Evolutionary conservation across 2,888 invertebrate genomes (phyloP).

Genomic region (Pomacea canaliculata): DNA sequence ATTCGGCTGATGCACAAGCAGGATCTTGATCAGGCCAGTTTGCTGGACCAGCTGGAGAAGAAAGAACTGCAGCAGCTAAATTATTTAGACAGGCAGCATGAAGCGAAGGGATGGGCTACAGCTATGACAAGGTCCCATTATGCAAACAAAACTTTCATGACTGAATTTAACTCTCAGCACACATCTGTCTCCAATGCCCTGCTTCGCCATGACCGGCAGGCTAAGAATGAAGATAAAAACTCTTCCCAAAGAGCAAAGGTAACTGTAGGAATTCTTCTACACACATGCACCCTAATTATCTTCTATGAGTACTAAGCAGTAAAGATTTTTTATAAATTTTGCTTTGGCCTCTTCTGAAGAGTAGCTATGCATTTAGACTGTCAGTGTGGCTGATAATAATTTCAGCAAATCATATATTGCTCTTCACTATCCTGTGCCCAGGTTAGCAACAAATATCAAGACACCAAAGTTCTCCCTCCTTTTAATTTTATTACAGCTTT

Average conservation of each 20-base stretch:
- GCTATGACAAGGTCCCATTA: constrained; percentile 46
- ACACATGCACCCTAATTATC: neutral
- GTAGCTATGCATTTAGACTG: too few species aligned
- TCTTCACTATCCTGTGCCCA: too few species aligned
- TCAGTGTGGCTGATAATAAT: too few species aligned
- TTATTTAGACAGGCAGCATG: constrained; percentile 56
- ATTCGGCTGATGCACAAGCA: constrained; percentile 49
- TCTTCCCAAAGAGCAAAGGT: constrained; percentile 4
- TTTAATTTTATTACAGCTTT: too few species aligned
- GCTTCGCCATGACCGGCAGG: constrained; percentile 63
- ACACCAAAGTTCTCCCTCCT: too few species aligned
- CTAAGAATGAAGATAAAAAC: constrained; percentile 53
- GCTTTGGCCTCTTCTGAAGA: too few species aligned
- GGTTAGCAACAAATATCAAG: too few species aligned
- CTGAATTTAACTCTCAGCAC: constrained; percentile 66
- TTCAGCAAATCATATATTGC: too few species aligned
- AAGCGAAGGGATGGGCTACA: constrained; percentile 38
- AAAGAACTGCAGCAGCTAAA: constrained; percentile 54
- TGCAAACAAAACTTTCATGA: constrained; percentile 59
- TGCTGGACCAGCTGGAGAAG: constrained; percentile 55
- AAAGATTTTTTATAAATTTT: too few species aligned
- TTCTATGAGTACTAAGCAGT: neutral
- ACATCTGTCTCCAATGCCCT: constrained; percentile 68
- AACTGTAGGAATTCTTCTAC: neutral
- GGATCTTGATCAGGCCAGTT: constrained; percentile 52